phyloP scores from a whole-genome alignment of 2,888 invertebrate species.

The Pemphredon lugubris region DNA sequence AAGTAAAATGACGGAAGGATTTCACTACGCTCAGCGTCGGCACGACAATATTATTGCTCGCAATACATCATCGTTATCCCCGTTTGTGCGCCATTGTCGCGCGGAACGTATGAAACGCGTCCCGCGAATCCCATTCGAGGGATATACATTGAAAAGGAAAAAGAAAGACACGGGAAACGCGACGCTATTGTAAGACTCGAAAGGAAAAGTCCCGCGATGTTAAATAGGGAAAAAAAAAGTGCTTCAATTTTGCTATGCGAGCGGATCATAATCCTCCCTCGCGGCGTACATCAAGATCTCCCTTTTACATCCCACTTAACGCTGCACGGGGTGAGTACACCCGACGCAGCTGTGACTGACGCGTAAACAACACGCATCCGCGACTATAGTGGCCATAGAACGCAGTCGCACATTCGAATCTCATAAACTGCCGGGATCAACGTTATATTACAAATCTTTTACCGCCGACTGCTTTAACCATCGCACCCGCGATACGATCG shows the following conservation, averaged over 20 bases:
- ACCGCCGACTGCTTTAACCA: too few species aligned
- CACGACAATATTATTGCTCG: conserved; percentile 32
- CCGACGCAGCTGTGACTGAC: conserved; percentile 15
- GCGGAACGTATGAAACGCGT: not conserved
- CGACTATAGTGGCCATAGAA: conserved; percentile 9
- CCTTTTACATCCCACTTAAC: not conserved
- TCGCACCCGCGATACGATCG: too few species aligned
- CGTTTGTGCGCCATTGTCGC: conserved; percentile 11
- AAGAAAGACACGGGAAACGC: not conserved
- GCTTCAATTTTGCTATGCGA: conserved; percentile 35
- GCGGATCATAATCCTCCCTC: conserved; percentile 28
- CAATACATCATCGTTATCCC: conserved; percentile 45
- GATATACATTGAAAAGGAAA: not conserved
- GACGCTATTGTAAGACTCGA: not conserved
- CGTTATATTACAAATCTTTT: too few species aligned
- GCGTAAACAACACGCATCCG: conserved; percentile 22
- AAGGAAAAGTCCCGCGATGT: not conserved
- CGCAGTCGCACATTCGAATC: too few species aligned
- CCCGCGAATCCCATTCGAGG: not conserved
- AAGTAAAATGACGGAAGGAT: conserved; percentile 39
- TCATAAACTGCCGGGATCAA: too few species aligned
- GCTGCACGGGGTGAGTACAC: not conserved
- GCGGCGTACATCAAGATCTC: not conserved
- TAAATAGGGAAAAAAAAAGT: not conserved
- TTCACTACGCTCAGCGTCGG: conserved; percentile 23